Base-by-base conservation (phyloP, 2,888 invertebrate species). In the Diplolepis rosae region DNA sequence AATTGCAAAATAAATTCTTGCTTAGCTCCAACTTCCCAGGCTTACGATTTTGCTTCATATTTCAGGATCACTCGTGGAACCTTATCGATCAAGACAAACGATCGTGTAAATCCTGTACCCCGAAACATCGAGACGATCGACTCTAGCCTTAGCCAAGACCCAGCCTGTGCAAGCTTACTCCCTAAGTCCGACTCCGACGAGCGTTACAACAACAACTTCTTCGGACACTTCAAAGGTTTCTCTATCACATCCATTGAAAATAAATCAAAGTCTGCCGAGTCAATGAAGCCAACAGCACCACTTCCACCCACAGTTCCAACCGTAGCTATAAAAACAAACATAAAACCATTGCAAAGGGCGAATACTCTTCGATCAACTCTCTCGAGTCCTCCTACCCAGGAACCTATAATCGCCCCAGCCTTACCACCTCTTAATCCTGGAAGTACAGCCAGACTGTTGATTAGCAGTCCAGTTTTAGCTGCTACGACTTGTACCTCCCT, bases 151-250 rank as follows among this genome's bases (percentile, higher is more conserved):
- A 85, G 83, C 68, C 87, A 87, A 75, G 88, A 88, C 76, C 88
- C 88, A 35, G 88, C 88, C 15, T 87, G 88, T 68, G 88, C 87
- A 42, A 88, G 88, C 75, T 77, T 88, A 3, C 77, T 88, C 51
- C 87, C 88, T 32, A 88, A 88, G 72, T 73, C 82, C 48, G 85
- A 85, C 27, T 71, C 79, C 13, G 87, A 87, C 74, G 91, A 54
- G 86, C 91, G 35, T 89, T 91, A 89, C 79, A 85, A 88, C 79
- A 90, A 89, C 72, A 93, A 93, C 82, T 93, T 96, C 89, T 95
- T 95, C 87, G 96, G 96, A 0, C 94, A 95, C 82, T 96, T 95
- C 89, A 95, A 95, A 89, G 96, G 96, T 0, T 96, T 96, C 88
- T 93, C 94, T 0, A 90, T 96, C 52, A 91, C 93, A 0, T 94